phyloP scores from a whole-genome alignment of 2,888 invertebrate species.

The Drosophila aldrichi region DNA sequence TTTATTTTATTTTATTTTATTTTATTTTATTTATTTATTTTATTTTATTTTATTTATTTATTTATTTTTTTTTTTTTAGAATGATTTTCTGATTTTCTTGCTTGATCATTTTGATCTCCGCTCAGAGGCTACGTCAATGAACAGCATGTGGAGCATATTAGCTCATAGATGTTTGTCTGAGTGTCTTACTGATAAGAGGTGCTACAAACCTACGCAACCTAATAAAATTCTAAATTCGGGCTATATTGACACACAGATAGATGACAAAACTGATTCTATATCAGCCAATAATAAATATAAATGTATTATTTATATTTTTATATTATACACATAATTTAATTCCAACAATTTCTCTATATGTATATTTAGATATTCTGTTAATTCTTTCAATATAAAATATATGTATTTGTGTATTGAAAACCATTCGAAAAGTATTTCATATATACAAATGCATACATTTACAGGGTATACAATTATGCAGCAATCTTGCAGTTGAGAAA shows the following conservation, averaged over 20 bases:
- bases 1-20: too few relatives aligned
- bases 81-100: background rate
- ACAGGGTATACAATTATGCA: background rate
- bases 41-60: too few relatives aligned
- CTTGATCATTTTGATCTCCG: background rate
- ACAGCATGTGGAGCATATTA: conserved; percentile 13
- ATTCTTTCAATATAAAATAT: background rate
- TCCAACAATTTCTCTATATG: too few relatives aligned
- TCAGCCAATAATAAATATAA: too few relatives aligned
- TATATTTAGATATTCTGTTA: too few relatives aligned
- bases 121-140: conserved; percentile 1
- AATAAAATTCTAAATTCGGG: background rate
- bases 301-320: too few relatives aligned
- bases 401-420: background rate
- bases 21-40: too few relatives aligned
- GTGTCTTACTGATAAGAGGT: background rate
- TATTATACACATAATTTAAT: too few relatives aligned
- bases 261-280: too few relatives aligned
- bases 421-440: background rate
- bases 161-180: background rate
- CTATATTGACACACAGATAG: too few relatives aligned
- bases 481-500: too few relatives aligned
- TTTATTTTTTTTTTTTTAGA: too few relatives aligned
- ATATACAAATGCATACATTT: background rate
- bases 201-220: background rate